Conservation (phyloP, 37 sponge, comb jelly and placozoan species). For the Halisarca cf. caerulea region DNA sequence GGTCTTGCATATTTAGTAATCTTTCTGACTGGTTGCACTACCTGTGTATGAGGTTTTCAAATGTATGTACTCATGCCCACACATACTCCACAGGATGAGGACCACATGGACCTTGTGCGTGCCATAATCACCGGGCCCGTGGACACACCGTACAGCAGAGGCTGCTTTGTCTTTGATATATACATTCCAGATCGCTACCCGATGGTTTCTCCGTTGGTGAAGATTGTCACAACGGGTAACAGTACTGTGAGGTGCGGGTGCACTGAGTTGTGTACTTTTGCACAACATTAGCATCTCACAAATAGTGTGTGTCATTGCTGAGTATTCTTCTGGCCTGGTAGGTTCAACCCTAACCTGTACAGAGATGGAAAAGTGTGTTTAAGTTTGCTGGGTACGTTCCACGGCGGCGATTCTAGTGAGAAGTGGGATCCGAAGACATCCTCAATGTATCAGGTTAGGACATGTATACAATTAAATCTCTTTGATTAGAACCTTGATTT, state of each 20-base stretch:
- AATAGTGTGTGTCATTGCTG: no score
- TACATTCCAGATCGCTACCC: conserved; percentile 82
- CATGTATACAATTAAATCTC: not conserved
- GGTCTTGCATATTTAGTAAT: not conserved
- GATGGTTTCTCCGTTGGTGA: conserved; percentile 77
- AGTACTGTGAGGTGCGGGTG: conserved; percentile 77
- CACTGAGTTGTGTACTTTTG: not conserved
- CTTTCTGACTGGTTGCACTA: not conserved
- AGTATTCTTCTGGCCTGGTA: no score
- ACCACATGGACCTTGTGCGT: conserved; percentile 85
- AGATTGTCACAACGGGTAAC: conserved; percentile 86
- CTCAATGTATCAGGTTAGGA: conserved; percentile 62
- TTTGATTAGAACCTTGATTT: no score
- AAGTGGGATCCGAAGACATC: conserved; percentile 87
- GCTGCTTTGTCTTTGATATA: conserved; percentile 92
- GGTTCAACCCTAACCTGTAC: conserved; percentile 95
- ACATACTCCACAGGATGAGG: conserved; percentile 69
- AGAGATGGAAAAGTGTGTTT: conserved; percentile 96
- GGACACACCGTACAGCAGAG: conserved; percentile 85
- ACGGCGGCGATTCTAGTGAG: conserved; percentile 89
- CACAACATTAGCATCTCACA: no score
- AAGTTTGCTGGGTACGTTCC: conserved; percentile 94
- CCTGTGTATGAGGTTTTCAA: no score
- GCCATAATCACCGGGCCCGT: conserved; percentile 87
- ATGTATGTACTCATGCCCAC: no score